Evolutionary conservation across 1,140 invertebrate species (phyloP).

Genomic region (Rhizoglyphus robini): DNA sequence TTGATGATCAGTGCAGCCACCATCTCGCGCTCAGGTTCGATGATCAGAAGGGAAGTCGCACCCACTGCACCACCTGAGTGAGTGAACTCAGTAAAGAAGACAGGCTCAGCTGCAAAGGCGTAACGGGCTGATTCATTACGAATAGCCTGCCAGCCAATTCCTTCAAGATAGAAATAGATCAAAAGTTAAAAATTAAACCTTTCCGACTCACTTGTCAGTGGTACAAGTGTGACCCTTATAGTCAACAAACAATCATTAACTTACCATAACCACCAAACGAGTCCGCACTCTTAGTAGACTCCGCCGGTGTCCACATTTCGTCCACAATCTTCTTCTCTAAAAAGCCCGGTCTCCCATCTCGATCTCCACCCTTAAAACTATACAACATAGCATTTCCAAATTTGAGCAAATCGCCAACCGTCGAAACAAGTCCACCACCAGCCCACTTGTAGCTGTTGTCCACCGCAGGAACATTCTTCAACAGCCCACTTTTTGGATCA

Average conservation of each 20-base stretch:
- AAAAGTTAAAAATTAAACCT: background rate
- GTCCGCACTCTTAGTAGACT: too few relatives aligned
- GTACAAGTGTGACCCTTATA: background rate
- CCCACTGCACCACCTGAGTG: constrained; percentile 48
- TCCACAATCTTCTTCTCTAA: constrained; percentile 37
- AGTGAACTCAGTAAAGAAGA: constrained; percentile 24
- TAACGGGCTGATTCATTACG: background rate
- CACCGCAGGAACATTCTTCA: too few relatives aligned
- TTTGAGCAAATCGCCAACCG: constrained; percentile 41
- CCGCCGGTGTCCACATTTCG: too few relatives aligned
- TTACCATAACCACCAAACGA: too few relatives aligned
- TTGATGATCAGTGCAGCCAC: constrained; percentile 43
- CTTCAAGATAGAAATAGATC: background rate
- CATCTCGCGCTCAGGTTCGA: constrained; percentile 41
- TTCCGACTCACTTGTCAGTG: too few relatives aligned
- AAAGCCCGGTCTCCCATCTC: constrained; percentile 30
- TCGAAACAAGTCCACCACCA: constrained; percentile 47
- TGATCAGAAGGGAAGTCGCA: constrained; percentile 42
- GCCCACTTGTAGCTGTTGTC: too few relatives aligned
- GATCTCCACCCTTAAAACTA: background rate
- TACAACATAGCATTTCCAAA: too few relatives aligned
- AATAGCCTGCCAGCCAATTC: constrained; percentile 15
- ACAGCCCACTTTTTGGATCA: too few relatives aligned
- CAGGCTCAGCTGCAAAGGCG: background rate
- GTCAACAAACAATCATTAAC: constrained; percentile 4